These are phyloP conservation scores for Cephus rjabovi DNA, from an alignment of 2,888 invertebrate genomes.

Conservation along the genomic window DNA sequence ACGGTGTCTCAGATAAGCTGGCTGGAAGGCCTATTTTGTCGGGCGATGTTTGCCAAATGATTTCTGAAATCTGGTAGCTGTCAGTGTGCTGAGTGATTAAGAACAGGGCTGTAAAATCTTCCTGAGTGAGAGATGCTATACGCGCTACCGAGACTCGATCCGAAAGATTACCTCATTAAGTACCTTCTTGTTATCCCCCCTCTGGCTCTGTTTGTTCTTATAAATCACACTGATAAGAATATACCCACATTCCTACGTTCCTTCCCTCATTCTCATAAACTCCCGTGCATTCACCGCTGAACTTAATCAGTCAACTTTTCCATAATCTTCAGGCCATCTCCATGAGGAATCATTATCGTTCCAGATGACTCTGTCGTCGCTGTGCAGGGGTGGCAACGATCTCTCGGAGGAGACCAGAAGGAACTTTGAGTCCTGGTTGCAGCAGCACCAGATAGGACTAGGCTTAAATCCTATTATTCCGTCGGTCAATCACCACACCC, in stretches of 20 bases:
- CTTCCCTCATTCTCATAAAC: neutral
- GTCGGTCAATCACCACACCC: conserved; percentile 53
- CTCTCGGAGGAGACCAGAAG: conserved; percentile 86
- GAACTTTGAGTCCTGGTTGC: conserved; percentile 89
- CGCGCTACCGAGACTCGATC: conserved; percentile 14
- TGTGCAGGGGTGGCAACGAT: conserved; percentile 85
- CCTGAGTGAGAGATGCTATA: neutral
- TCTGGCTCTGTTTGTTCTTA: conserved; percentile 57
- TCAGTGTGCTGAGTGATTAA: conserved; percentile 49
- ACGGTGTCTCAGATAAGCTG: conserved; percentile 56
- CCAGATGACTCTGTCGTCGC: conserved; percentile 83
- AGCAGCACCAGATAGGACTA: conserved; percentile 60
- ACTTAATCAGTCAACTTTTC: conserved; percentile 49
- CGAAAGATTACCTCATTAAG: conserved; percentile 54
- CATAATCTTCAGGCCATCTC: conserved; percentile 44
- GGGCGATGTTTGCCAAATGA: conserved; percentile 54
- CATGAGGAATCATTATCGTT: conserved; percentile 38
- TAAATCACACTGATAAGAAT: conserved; percentile 62
- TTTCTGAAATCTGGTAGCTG: conserved; percentile 48
- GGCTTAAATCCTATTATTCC: conserved; percentile 57
- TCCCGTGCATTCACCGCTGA: neutral
- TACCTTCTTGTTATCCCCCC: conserved; percentile 48
- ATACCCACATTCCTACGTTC: conserved; percentile 34
- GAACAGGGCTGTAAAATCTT: conserved; percentile 50
- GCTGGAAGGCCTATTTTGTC: conserved; percentile 25